Base-by-base conservation (phyloP, 2,797 vertebrate genomes). In the Anabas testudineus region DNA sequence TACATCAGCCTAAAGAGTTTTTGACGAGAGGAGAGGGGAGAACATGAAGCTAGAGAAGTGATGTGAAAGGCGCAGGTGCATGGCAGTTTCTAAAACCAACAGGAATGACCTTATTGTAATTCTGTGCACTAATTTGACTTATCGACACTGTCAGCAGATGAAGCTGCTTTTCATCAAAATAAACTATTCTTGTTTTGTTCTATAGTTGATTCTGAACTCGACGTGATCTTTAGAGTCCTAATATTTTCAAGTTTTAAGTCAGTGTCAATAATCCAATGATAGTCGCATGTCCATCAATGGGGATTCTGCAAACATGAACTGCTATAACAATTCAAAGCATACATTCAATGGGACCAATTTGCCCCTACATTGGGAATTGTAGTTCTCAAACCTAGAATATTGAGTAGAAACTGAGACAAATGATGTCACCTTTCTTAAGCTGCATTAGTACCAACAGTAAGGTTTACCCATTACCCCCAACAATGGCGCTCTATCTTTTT, bases 1-100 rank as follows among this genome's bases (percentile, higher is more conserved):
- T 42, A 48, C 34, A 60, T 68, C 7, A 21, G 41, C 43, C 55
- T 39, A 57, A 53, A 70, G 60, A 70, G 57, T 45, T 71, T 76
- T 59, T 48, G 32, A 7, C 57, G n/a, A 78, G 46, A 26, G 15
- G 36, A 32, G 14, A 52, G 37, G 24, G 56, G 3, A 30, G n/a
- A 10, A 26, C 8, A 2, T 12, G 13, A 43, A 42, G 22, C 18
- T 10, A n/a, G 60, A 49, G 26, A 12, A 22, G 2, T 56, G 41
- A 55, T 36, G 18, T 65, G 37, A 60, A 64, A 47, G 16, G 10
- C 7, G 21, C 5, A 61, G 19, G 22, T 71, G 19, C 57, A 21
- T 52, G 19, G 59, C 24, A 34, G 19, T 46, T n/a, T 42, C 5
- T 54, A 14, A 57, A 48, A 65, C 65, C 2, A 59, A 21, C 18